A percentile compares a stretch with the other conserved stretches of the same genome.
phyloP scores from a whole-genome alignment of 2,113 vertebrate genomes.

The Tiliqua scincoides region DNA sequence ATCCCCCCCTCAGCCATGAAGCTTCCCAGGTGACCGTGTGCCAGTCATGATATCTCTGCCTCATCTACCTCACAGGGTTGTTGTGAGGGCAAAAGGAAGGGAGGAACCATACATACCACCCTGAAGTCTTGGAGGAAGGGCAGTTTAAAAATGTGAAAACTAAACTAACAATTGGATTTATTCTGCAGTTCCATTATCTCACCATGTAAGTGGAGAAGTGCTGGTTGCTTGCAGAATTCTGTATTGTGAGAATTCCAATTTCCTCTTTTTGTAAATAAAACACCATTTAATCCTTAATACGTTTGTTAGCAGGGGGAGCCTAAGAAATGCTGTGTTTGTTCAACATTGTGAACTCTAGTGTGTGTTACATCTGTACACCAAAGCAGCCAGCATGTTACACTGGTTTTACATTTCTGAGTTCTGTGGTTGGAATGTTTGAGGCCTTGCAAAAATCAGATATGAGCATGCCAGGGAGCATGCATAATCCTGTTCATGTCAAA shows the following conservation, averaged over 20 bases:
- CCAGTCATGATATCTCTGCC: too few species aligned
- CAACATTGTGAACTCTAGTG: neutral
- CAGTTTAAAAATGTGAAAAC: too few species aligned
- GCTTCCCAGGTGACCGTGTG: too few species aligned
- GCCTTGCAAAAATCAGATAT: neutral
- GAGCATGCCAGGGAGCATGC: neutral
- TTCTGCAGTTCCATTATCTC: neutral
- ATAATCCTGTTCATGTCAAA: neutral
- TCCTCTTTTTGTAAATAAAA: neutral
- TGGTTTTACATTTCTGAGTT: neutral
- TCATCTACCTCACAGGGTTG: too few species aligned
- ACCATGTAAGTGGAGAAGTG: neutral
- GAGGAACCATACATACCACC: too few species aligned
- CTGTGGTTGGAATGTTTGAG: neutral
- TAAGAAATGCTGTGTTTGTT: neutral
- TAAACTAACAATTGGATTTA: neutral
- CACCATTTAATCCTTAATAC: too few species aligned
- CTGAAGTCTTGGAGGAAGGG: too few species aligned
- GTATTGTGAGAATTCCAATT: neutral
- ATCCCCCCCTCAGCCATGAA: too few species aligned
- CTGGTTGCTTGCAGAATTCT: neutral
- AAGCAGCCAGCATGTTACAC: neutral
- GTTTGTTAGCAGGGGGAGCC: too few species aligned
- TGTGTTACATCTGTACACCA: neutral
- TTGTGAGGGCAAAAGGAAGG: too few species aligned